Evolutionary conservation across 2,888 invertebrate genomes (phyloP).

Genomic region (Margaritifera margaritifera): DNA sequence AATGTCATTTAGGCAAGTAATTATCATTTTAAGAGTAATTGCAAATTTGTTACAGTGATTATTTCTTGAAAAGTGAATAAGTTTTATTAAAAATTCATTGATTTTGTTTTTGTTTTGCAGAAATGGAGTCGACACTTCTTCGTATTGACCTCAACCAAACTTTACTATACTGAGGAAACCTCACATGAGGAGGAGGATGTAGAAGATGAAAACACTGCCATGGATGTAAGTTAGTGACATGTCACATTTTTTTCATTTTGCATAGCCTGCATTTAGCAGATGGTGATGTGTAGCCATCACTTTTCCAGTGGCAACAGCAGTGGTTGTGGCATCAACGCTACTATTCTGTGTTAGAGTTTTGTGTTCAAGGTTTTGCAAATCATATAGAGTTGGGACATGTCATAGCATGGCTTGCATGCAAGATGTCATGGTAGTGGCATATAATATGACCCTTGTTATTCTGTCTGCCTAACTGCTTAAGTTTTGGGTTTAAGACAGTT

Average conservation of each 20-base stretch:
- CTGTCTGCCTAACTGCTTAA: no score
- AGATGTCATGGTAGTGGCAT: no score
- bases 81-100: neutral
- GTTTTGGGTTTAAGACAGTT: no score
- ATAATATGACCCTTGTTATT: no score
- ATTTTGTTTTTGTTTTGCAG: conserved; percentile 70
- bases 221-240: conserved; percentile 36
- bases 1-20: no score
- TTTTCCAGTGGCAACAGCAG: neutral
- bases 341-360: neutral
- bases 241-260: no score
- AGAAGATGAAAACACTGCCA: conserved; percentile 73
- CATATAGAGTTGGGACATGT: no score
- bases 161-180: conserved; percentile 87
- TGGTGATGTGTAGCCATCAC: neutral
- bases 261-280: neutral
- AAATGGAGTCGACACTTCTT: conserved; percentile 96
- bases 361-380: no score
- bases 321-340: neutral
- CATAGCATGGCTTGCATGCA: no score
- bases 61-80: no score
- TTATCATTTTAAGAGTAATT: no score
- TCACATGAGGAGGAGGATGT: conserved; percentile 72
- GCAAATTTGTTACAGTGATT: no score
- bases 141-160: conserved; percentile 88